phyloP scores from a whole-genome alignment of 2,113 vertebrate genomes.

The Dryoscopus gambensis region DNA sequence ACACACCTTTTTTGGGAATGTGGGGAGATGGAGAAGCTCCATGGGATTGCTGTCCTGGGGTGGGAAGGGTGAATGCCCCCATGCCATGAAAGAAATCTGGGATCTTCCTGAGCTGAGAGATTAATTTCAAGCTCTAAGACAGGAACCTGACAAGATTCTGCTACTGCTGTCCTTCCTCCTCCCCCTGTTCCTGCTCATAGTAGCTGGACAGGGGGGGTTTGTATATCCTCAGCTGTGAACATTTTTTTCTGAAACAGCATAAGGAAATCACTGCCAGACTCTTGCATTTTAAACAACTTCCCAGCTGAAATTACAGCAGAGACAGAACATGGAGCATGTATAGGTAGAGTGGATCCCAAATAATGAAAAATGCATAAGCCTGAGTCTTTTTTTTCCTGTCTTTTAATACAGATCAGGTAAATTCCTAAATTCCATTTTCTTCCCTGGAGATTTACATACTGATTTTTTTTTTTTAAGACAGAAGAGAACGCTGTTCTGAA shows the following conservation, averaged over 20 bases:
- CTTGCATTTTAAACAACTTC: neutral
- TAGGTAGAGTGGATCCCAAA: neutral
- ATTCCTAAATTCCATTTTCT: neutral
- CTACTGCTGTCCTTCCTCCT: neutral
- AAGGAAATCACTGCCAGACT: neutral
- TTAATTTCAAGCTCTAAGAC: neutral
- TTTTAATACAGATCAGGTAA: conserved; percentile 36
- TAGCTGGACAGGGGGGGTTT: neutral
- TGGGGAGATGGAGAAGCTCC: neutral
- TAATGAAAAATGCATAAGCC: conserved; percentile 18
- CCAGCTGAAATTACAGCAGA: neutral
- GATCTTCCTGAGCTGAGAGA: neutral
- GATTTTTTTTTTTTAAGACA: neutral
- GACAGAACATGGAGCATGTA: neutral
- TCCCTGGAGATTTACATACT: neutral
- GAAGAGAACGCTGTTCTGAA: neutral
- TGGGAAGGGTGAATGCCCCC: neutral
- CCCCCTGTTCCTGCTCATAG: neutral
- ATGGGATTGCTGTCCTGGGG: rapidly evolving
- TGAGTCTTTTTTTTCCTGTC: neutral
- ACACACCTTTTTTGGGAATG: rapidly evolving
- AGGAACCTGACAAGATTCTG: neutral
- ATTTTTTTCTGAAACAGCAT: neutral
- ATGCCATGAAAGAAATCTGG: rapidly evolving
- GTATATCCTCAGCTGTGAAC: neutral